Evolutionary conservation across 30 jellyfish, hydroid and myxozoan genomes (phyloP).

Genomic region (Euphysa ruthae): DNA sequence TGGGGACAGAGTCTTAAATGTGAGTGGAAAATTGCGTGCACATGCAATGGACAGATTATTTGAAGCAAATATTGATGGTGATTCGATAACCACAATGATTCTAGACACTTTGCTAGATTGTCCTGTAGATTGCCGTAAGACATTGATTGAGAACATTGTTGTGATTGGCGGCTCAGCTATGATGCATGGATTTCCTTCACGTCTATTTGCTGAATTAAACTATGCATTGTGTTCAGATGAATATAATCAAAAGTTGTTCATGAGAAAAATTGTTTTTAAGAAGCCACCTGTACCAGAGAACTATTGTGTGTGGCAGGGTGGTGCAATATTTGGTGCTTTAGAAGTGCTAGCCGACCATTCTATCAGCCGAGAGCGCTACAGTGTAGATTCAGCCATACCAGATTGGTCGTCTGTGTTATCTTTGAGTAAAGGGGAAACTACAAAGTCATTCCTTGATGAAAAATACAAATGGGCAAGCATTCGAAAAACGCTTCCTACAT

Average conservation of each 20-base stretch:
- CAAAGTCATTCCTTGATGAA: conserved; percentile 24
- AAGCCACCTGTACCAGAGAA: conserved; percentile 80
- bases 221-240: conserved; percentile 27
- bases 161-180: conserved; percentile 80
- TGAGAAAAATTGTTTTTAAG: conserved; percentile 39
- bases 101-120: conserved; percentile 71
- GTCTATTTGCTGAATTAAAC: conserved; percentile 61
- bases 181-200: conserved; percentile 83
- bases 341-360: conserved; percentile 75
- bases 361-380: conserved; percentile 62
- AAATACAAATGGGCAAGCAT: conserved; percentile 55
- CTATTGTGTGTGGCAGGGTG: conserved; percentile 87
- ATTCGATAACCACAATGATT: conserved; percentile 57
- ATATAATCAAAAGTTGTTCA: conserved; percentile 49
- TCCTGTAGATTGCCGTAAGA: conserved; percentile 88
- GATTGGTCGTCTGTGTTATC: conserved; percentile 82
- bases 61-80: conserved; percentile 74
- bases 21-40: conserved; percentile 67
- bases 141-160: conserved; percentile 61
- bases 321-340: conserved; percentile 81
- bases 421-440: conserved; percentile 12
- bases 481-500: conserved; percentile 44
- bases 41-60: conserved; percentile 52
- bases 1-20: conserved; percentile 25
- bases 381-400: conserved; percentile 45